These are phyloP conservation scores for Mesorhabditis sp. DNA, from an alignment of 2,888 invertebrate genomes.

Conservation along the genomic window DNA sequence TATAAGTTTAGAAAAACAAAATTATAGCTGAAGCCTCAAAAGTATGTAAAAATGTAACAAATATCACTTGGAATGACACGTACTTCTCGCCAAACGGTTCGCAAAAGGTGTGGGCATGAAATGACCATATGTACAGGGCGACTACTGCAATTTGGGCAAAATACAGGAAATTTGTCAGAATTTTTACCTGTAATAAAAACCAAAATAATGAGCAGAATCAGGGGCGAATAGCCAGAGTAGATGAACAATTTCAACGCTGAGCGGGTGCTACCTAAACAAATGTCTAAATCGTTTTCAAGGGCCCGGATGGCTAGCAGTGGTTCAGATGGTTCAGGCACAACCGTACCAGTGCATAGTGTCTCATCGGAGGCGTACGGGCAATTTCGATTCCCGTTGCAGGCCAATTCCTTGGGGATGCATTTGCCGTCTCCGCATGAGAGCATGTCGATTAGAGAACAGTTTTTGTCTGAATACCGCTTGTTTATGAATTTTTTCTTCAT, in stretches of 20 bases:
- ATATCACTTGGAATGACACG: too few relatives aligned
- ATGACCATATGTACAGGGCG: background rate
- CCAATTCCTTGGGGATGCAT: slow-evolving; percentile 47
- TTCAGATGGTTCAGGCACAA: background rate
- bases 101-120: background rate
- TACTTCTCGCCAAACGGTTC: background rate
- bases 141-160: background rate
- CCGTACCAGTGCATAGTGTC: slow-evolving; percentile 14
- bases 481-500: background rate
- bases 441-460: slow-evolving; percentile 43
- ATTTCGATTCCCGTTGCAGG: slow-evolving; percentile 46
- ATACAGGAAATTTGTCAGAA: too few relatives aligned
- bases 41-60: too few relatives aligned
- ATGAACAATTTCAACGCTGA: background rate
- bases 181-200: slow-evolving; percentile 19
- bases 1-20: too few relatives aligned
- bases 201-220: slow-evolving; percentile 31
- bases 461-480: slow-evolving; percentile 41
- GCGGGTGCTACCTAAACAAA: background rate
- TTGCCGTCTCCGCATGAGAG: slow-evolving; percentile 56
- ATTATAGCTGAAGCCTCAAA: too few relatives aligned
- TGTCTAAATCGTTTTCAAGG: too few relatives aligned
- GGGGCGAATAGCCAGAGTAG: slow-evolving; percentile 35
- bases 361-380: slow-evolving; percentile 53
- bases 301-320: too few relatives aligned